A percentile compares a stretch with the other conserved stretches of the same genome.
phyloP scores from a whole-genome alignment of 2,113 vertebrate species.

The Dascyllus trimaculatus region DNA sequence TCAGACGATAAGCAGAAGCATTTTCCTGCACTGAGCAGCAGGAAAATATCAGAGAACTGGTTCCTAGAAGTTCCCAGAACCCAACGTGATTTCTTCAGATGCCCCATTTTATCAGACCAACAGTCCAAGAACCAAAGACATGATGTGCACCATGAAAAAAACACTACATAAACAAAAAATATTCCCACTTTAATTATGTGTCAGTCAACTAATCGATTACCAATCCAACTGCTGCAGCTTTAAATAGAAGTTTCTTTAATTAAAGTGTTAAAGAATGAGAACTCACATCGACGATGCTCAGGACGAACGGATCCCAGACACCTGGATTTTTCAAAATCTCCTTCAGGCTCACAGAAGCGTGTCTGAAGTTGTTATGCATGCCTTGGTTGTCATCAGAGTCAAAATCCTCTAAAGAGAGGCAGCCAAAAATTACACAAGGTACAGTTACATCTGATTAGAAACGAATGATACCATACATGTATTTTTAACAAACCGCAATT shows the following conservation, averaged over 20 bases:
- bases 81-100: too few relatives aligned
- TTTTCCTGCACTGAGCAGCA: background rate
- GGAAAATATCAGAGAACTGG: too few relatives aligned
- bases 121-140: too few relatives aligned
- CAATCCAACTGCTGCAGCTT: too few relatives aligned
- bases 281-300: constrained; percentile 91
- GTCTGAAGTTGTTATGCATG: constrained; percentile 87
- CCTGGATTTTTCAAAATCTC: constrained; percentile 90
- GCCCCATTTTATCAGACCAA: too few relatives aligned
- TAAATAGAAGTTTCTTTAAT: background rate
- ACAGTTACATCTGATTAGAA: background rate
- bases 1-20: background rate
- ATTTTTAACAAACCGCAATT: constrained; percentile 6
- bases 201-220: too few relatives aligned
- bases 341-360: constrained; percentile 86
- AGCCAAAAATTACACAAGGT: background rate
- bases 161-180: too few relatives aligned
- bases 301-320: constrained; percentile 94
- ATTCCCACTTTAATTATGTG: too few relatives aligned
- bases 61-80: too few relatives aligned
- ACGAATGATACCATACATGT: background rate
- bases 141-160: too few relatives aligned
- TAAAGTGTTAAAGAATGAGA: background rate
- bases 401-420: constrained; percentile 65
- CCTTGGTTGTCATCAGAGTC: constrained; percentile 72